Evolutionary conservation across 2,797 vertebrate species (phyloP), one percentile per base, ranked within the genome.

Genomic region (Spheniscus humboldti): DNA sequence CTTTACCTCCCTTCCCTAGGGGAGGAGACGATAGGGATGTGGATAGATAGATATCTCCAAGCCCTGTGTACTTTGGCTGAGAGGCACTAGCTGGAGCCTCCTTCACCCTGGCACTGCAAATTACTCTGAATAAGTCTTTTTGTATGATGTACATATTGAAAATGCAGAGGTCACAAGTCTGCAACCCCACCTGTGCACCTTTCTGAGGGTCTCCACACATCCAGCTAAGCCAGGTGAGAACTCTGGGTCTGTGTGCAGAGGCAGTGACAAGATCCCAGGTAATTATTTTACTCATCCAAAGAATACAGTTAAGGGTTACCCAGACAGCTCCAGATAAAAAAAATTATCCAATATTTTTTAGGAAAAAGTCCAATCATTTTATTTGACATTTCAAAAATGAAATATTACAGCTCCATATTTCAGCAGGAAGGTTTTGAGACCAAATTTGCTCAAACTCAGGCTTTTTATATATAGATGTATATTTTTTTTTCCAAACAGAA

Each of bases 391-490:
- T 88, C 79, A 74, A 76, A 90, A 94, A 90, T 77, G 18, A 88
- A 95, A 63, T 62, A 55, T 79, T 94, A 87, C 74, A 89, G 85
- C 55, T 86, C 92, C 41, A 7, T 88, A 86, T 92, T 94, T 95
- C 88, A 81, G 43, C 67, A 63, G 66, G 73, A 88, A 94, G 37
- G 35, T 63, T 95, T 91, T 53, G 80, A 95, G 83, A 78, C 81
- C 60, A 88, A 71, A 87, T 93, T 87, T 89, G 88, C 90, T 85
- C 67, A 79, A 85, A 88, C 17, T 27, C 37, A 52, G 77, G 47
- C 73, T 94, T 93, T 95, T 95, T 95, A 88, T 92, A 93, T 66
- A 94, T 59, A 90, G 84, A 86, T 62, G 50, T 77, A 80, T 55
- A 81, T 27, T 5, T 28, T 69, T 82, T 56, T 89, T 90, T 23